Conservation (phyloP, 2,888 invertebrate species). For the Hypercompe scribonia region DNA sequence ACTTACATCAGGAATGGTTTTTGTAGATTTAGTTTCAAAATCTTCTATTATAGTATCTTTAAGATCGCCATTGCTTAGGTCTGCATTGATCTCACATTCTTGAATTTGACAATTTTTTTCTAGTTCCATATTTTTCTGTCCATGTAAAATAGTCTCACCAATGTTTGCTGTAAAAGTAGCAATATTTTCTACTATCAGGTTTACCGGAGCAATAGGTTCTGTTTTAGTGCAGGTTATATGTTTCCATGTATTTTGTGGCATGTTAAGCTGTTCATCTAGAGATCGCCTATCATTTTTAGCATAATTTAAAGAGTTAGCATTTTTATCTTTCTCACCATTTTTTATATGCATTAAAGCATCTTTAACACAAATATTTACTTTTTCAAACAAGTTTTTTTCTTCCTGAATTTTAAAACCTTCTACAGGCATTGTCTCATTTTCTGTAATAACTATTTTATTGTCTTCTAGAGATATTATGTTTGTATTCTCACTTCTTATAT, state of each 20-base stretch:
- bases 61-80: constrained; percentile 7
- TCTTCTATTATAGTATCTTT: constrained; percentile 18
- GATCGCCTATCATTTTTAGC: background rate
- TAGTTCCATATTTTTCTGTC: background rate
- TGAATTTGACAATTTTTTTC: background rate
- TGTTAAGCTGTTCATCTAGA: background rate
- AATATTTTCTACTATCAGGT: background rate
- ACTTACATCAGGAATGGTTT: constrained; percentile 11
- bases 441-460: background rate
- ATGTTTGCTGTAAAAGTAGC: background rate
- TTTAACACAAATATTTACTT: background rate
- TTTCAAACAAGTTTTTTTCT: background rate
- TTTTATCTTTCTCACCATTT: background rate
- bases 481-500: background rate
- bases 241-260: background rate
- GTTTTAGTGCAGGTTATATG: no score
- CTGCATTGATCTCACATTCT: background rate
- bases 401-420: background rate
- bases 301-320: background rate
- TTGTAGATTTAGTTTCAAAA: constrained; percentile 22
- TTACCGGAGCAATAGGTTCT: background rate
- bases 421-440: background rate
- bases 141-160: constrained; percentile 3
- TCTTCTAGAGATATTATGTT: constrained; percentile 1
- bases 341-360: background rate